Percentiles rank a stretch among this genome's conserved stretches.
Evolutionary conservation across 2,113 vertebrate species (phyloP).

Genomic region (Ceyx margarethae): DNA sequence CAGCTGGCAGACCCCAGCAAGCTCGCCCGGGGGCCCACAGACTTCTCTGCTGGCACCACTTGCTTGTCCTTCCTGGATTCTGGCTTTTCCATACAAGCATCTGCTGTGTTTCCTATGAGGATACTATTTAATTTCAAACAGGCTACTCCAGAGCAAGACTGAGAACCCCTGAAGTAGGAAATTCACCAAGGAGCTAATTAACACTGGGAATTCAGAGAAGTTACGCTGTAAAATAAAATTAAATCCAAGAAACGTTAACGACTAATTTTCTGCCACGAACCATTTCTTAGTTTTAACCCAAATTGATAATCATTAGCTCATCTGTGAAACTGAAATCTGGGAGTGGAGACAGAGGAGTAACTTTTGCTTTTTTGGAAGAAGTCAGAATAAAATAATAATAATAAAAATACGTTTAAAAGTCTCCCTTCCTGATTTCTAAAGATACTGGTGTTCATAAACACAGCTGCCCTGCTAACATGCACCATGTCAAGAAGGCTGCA

Average conservation of each 20-base stretch:
- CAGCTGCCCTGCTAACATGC: slow-evolving; percentile 56
- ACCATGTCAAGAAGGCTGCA: slow-evolving; percentile 23
- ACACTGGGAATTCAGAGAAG: slow-evolving; percentile 48
- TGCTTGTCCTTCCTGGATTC: background rate
- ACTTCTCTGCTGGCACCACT: background rate
- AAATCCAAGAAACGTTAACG: slow-evolving; percentile 15
- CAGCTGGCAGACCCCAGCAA: background rate
- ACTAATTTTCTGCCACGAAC: slow-evolving; percentile 59
- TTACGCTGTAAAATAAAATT: background rate
- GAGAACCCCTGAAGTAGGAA: slow-evolving; percentile 8
- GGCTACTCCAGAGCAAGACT: background rate
- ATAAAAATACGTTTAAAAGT: slow-evolving; percentile 36
- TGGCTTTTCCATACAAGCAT: background rate
- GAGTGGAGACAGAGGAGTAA: slow-evolving; percentile 46
- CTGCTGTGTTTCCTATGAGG: background rate
- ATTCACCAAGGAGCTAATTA: slow-evolving; percentile 64
- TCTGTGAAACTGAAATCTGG: background rate
- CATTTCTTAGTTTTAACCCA: slow-evolving; percentile 49
- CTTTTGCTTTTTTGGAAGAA: slow-evolving; percentile 42
- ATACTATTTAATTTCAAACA: background rate
- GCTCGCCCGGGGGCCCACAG: background rate
- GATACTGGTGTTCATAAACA: slow-evolving; percentile 60
- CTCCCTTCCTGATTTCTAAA: slow-evolving; percentile 72
- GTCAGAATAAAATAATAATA: background rate
- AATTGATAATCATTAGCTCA: background rate